Evolutionary conservation across 2,113 vertebrate genomes (phyloP).

Genomic region (Melanerpes aurifrons): DNA sequence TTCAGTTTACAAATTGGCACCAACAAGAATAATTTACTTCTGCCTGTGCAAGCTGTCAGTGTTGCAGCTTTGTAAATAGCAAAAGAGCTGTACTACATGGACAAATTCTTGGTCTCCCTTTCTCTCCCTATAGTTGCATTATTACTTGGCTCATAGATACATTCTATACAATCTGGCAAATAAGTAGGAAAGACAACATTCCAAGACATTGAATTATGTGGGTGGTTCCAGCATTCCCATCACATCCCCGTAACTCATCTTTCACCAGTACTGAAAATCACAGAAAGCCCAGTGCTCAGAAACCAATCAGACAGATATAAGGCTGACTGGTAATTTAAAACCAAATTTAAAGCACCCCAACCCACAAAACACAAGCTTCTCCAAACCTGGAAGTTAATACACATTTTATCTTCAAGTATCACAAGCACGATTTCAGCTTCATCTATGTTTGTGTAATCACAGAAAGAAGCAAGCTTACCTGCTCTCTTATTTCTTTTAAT

Average conservation of each 20-base stretch:
- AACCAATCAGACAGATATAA: neutral
- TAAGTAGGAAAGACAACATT: conserved; percentile 47
- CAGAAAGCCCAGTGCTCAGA: neutral
- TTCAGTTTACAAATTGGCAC: neutral
- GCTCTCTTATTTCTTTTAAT: conserved; percentile 93
- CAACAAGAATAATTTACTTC: neutral
- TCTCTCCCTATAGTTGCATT: neutral
- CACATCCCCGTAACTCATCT: neutral
- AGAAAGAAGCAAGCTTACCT: conserved; percentile 77
- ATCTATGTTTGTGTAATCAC: neutral
- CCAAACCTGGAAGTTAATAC: neutral
- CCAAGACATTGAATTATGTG: neutral
- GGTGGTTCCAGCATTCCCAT: conserved; percentile 8
- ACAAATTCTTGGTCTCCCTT: neutral
- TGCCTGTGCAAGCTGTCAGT: neutral
- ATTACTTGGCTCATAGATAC: conserved; percentile 21
- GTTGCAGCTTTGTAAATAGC: neutral
- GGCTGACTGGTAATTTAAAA: neutral
- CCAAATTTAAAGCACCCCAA: neutral
- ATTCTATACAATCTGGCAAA: conserved; percentile 12
- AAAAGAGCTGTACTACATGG: neutral
- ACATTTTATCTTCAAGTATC: neutral
- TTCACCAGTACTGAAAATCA: neutral
- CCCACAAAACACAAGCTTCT: neutral
- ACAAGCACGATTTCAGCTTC: neutral